Base-by-base conservation (phyloP, 1,140 invertebrate species). In the Trissolcus basalis region DNA sequence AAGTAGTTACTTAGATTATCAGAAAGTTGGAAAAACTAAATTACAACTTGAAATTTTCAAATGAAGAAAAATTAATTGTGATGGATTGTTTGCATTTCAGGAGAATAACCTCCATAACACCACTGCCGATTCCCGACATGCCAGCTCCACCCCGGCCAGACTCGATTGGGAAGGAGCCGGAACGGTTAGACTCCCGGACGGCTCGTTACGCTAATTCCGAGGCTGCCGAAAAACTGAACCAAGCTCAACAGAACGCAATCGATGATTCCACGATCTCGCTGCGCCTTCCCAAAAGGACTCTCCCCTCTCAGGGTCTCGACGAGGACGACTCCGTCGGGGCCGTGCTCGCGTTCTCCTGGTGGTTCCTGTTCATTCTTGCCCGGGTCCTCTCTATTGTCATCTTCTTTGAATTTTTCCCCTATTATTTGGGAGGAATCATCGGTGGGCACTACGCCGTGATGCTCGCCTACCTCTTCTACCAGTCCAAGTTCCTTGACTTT, bases 331-430 rank as follows among this genome's bases (percentile, higher is more conserved):
- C 91, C 2, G 88, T 92, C 0, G 92, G 92, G 8, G 91, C 90
- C 64, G 85, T 92, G 6, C 83, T 94, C 8, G 88, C 92, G 9
- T 93, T 92, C 78, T 83, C 92, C 10, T 93, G 92, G 80, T 94
- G 93, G 93, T 92, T 93, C 45, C 86, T 91, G 13, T 94, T 93
- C 77, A 91, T 94, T 19, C 78, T 91, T 4, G 89, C 91, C 11
- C 88, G 93, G 35, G 87, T 94, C 82, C 86, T 94, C 10, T 89
- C 93, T n/a, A 90, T 94, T 33, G 89, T 91, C 7, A 88, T 91
- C 0, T 93, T 93, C 79, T 92, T 91, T n/a, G 90, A 92, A 67
- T 93, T 93, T 80, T 93, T 91, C 82, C 89, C 92, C 0, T 70
- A 86, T 6, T 86, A 90, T 47, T 90, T 92, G n/a, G 83, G 89